Conservation (phyloP, 2,888 invertebrate species). For the Laothoe populi region DNA sequence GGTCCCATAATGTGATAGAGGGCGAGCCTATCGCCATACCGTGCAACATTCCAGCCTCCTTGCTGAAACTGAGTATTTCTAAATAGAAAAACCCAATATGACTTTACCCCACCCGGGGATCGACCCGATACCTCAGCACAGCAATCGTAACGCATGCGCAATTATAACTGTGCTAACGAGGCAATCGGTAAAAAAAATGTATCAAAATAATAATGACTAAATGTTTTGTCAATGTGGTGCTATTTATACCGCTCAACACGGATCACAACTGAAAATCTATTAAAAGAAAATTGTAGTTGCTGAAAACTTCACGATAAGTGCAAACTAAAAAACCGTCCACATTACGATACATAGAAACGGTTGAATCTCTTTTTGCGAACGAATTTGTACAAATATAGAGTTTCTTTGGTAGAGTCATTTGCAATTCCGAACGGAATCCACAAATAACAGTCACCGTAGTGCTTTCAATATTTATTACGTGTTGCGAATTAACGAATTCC, state of each 20-base stretch:
- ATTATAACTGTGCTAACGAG: too few relatives aligned
- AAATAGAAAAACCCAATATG: too few relatives aligned
- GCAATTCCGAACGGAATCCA: constrained; percentile 17
- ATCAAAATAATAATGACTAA: not conserved
- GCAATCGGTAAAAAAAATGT: too few relatives aligned
- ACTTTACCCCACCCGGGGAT: too few relatives aligned
- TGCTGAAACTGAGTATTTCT: too few relatives aligned
- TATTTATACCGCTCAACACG: not conserved
- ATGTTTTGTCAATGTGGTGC: not conserved
- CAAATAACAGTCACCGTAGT: constrained; percentile 12
- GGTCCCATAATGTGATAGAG: too few relatives aligned
- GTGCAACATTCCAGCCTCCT: too few relatives aligned
- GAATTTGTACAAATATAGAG: constrained; percentile 1
- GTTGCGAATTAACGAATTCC: constrained; percentile 41
- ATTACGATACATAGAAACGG: constrained; percentile 1
- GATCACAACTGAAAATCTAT: not conserved
- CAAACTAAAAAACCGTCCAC: not conserved
- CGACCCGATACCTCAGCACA: too few relatives aligned
- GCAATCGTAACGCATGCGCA: too few relatives aligned
- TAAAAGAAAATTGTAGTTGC: not conserved
- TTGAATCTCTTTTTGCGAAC: constrained; percentile 5
- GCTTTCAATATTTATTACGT: constrained; percentile 41
- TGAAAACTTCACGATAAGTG: not conserved
- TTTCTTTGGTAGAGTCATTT: constrained; percentile 15
- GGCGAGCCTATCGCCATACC: too few relatives aligned